Conservation (phyloP, 1,140 invertebrate genomes). For the Zaprionus tsacasi region DNA sequence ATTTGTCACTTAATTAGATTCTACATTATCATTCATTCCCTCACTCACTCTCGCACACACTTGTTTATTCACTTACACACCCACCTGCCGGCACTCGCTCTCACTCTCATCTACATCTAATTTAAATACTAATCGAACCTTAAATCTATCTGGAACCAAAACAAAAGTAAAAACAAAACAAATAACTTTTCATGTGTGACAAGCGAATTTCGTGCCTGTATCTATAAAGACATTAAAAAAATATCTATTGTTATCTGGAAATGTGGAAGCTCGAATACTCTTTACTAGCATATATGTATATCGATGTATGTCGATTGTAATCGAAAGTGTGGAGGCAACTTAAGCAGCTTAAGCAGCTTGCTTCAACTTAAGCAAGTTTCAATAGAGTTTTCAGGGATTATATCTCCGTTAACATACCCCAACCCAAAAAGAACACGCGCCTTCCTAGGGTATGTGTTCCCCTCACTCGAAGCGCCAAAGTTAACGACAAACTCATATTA, state of each 20-base stretch:
- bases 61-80: neutral
- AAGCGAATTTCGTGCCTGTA: neutral
- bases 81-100: neutral
- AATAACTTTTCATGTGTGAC: constrained; percentile 4
- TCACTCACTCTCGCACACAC: neutral
- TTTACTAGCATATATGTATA: neutral
- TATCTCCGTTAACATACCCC: too few species aligned
- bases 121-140: constrained; percentile 26
- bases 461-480: neutral
- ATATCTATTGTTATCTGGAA: neutral
- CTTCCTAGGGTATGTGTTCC: constrained; percentile 13
- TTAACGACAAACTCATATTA: constrained; percentile 26
- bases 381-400: too few species aligned
- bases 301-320: neutral
- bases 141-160: constrained; percentile 20
- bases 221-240: neutral
- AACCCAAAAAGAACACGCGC: too few species aligned
- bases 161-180: neutral
- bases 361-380: too few species aligned
- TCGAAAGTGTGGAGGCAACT: too few species aligned
- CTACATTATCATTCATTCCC: constrained; percentile 33
- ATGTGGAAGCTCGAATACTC: neutral
- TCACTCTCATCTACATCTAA: constrained; percentile 17
- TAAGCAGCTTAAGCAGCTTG: too few species aligned
- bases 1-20: constrained; percentile 73